phyloP scores from a whole-genome alignment of 2,113 vertebrate genomes.

The Tragulus kanchil region DNA sequence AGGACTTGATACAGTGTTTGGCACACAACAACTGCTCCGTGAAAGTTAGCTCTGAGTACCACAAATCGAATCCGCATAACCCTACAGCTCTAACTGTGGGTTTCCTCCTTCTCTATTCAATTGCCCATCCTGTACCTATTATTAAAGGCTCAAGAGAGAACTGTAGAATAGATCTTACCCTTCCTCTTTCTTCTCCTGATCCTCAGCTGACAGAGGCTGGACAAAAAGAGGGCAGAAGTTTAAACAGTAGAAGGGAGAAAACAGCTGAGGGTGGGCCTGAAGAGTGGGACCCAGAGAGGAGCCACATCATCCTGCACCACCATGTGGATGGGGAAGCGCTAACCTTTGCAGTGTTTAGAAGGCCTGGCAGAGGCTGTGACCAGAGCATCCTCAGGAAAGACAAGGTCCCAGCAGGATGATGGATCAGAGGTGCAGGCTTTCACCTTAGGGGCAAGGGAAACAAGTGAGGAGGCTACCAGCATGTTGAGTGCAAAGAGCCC shows the following conservation, averaged over 20 bases:
- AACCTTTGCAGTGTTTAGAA: background rate
- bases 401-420: background rate
- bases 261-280: background rate
- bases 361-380: background rate
- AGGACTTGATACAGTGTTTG: background rate
- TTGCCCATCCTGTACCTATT: background rate
- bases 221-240: background rate
- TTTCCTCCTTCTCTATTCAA: background rate
- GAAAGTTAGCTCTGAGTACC: background rate
- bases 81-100: background rate
- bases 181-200: background rate
- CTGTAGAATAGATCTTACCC: background rate
- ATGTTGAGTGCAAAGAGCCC: background rate
- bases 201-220: background rate
- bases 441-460: background rate
- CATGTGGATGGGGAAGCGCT: background rate
- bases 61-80: background rate
- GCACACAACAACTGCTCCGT: background rate
- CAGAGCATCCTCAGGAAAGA: slow-evolving; percentile 13
- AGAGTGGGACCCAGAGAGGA: background rate
- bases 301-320: background rate
- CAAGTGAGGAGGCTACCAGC: background rate
- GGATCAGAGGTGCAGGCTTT: background rate
- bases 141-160: background rate
- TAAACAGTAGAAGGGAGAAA: background rate